Conservation (phyloP, 2,797 vertebrate genomes). For the Malacoraja senta region DNA sequence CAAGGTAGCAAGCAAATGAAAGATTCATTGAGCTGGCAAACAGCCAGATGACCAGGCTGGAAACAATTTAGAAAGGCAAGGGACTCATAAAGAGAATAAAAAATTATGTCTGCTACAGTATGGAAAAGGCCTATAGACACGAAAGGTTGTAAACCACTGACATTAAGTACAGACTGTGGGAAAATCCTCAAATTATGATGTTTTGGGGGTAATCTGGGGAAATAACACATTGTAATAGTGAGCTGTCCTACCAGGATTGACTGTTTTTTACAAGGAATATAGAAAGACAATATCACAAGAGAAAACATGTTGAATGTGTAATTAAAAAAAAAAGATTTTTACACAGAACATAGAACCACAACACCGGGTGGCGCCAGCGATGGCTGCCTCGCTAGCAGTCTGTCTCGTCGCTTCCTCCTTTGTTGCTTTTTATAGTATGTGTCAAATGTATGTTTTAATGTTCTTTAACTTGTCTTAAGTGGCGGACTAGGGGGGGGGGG, state of each 20-base stretch:
- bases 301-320: background rate
- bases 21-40: conserved; percentile 23
- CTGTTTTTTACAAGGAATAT: background rate
- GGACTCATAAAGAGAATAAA: conserved; percentile 35
- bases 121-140: conserved; percentile 19
- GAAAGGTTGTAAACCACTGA: conserved; percentile 18
- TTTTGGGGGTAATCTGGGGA: background rate
- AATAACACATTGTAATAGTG: background rate
- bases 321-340: background rate
- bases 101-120: background rate
- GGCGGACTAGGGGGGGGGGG: too few relatives aligned
- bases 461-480: too few relatives aligned
- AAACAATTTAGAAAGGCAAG: conserved; percentile 27
- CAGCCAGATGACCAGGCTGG: conserved; percentile 24
- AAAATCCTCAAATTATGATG: conserved; percentile 14
- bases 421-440: too few relatives aligned
- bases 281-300: background rate
- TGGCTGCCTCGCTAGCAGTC: too few relatives aligned
- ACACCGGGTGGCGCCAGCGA: too few relatives aligned
- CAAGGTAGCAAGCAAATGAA: conserved; percentile 28
- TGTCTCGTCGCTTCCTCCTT: too few relatives aligned
- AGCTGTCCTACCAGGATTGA: background rate
- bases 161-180: background rate
- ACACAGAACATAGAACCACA: too few relatives aligned
- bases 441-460: too few relatives aligned